Evolutionary conservation across 1,140 invertebrate genomes (phyloP).

Genomic region (Diploscapter pachys): DNA sequence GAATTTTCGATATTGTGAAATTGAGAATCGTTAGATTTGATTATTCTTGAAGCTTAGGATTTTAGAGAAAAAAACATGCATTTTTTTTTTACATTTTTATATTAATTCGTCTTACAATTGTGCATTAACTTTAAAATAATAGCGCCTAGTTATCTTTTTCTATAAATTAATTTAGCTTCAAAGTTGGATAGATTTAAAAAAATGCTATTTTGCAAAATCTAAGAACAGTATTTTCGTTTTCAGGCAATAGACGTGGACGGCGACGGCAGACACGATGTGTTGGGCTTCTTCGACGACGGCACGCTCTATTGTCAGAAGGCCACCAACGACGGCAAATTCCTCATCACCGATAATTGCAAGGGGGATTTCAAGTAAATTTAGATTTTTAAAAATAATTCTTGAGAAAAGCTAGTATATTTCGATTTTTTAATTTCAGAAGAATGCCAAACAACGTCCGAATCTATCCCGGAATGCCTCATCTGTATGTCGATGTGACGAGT

Average conservation of each 20-base stretch:
- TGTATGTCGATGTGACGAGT: slow-evolving; percentile 23
- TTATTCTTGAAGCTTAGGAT: no score
- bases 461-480: slow-evolving; percentile 28
- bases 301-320: slow-evolving; percentile 9
- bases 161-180: no score
- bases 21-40: not conserved
- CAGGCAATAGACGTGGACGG: slow-evolving; percentile 50
- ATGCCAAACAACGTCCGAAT: slow-evolving; percentile 7
- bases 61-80: no score
- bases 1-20: slow-evolving; percentile 3
- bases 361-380: no score
- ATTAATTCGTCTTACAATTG: no score
- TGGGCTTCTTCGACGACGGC: slow-evolving; percentile 42
- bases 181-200: no score
- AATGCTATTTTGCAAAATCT: no score
- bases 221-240: not conserved
- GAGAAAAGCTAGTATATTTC: no score
- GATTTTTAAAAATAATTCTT: no score
- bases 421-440: not conserved
- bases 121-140: no score
- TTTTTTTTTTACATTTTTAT: no score
- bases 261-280: slow-evolving; percentile 48
- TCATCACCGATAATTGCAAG: not conserved
- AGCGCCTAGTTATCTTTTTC: no score
- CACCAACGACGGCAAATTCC: not conserved